Evolutionary conservation across 1,140 invertebrate genomes (phyloP).

Genomic region (Matsumurasca onukii): DNA sequence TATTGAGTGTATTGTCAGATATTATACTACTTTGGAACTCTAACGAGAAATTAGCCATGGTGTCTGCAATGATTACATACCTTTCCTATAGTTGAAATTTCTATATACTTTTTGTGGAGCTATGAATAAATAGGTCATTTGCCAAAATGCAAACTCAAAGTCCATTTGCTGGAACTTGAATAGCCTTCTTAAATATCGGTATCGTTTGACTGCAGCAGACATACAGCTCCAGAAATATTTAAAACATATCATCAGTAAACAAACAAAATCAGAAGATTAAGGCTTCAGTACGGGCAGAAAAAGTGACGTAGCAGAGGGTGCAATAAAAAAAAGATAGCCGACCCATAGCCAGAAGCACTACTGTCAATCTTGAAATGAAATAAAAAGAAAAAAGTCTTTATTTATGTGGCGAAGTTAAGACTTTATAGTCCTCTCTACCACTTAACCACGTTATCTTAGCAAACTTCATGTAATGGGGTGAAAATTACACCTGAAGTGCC

Average conservation of each 20-base stretch:
- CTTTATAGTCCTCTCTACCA: too few species aligned
- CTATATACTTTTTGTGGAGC: conserved; percentile 97
- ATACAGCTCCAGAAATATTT: conserved; percentile 73
- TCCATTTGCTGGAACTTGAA: conserved; percentile 98
- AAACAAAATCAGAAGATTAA: conserved; percentile 9
- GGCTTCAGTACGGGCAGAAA: background rate
- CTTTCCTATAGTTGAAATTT: conserved; percentile 98
- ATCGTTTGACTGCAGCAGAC: conserved; percentile 86
- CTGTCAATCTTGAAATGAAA: background rate
- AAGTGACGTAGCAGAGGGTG: background rate
- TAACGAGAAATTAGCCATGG: too few species aligned
- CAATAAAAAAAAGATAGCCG: background rate
- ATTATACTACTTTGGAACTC: too few species aligned
- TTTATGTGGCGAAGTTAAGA: too few species aligned
- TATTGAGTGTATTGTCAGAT: too few species aligned
- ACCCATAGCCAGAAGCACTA: background rate
- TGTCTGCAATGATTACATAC: too few species aligned
- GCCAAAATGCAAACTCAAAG: conserved; percentile 98
- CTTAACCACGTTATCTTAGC: too few species aligned
- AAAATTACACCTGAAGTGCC: too few species aligned
- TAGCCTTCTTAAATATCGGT: conserved; percentile 88
- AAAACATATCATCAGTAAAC: conserved; percentile 37
- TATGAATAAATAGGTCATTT: conserved; percentile 96
- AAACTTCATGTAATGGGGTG: too few species aligned
- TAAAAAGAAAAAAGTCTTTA: too few species aligned